Evolutionary conservation across 2,113 vertebrate species (phyloP).

Genomic region (Ascaphus truei): DNA sequence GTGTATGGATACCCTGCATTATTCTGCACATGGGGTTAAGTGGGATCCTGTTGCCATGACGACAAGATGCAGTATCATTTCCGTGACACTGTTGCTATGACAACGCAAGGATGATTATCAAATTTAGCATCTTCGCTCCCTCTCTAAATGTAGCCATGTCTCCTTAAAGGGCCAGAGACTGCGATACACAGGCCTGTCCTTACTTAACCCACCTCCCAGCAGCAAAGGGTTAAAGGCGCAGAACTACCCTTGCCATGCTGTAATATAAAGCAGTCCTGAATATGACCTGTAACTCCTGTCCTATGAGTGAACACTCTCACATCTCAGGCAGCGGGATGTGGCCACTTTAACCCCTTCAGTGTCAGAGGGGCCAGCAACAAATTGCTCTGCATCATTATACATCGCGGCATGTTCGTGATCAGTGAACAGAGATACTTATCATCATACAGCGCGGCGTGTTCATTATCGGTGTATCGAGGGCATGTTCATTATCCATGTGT

Average conservation of each 20-base stretch:
- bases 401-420: too few relatives aligned
- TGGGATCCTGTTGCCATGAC: slow-evolving; percentile 24
- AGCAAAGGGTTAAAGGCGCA: neutral
- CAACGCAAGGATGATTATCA: slow-evolving; percentile 29
- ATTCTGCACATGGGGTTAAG: slow-evolving; percentile 3
- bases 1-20: neutral
- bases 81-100: slow-evolving; percentile 29
- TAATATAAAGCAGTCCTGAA: neutral
- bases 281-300: neutral
- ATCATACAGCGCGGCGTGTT: too few relatives aligned
- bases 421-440: too few relatives aligned
- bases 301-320: too few relatives aligned
- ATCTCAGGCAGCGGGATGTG: too few relatives aligned
- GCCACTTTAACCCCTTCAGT: too few relatives aligned
- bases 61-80: slow-evolving; percentile 30
- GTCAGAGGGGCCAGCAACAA: too few relatives aligned
- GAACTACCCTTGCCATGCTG: too few relatives aligned
- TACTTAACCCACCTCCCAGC: slow-evolving; percentile 14
- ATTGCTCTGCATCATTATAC: too few relatives aligned
- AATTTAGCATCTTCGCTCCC: slow-evolving; percentile 35
- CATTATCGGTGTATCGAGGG: too few relatives aligned
- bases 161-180: slow-evolving; percentile 20
- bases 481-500: too few relatives aligned
- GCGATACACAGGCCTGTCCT: slow-evolving; percentile 11
- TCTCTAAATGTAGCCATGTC: slow-evolving; percentile 20